Base-by-base conservation (phyloP, 2,797 vertebrate species). In the Gymnothorax reevesii region DNA sequence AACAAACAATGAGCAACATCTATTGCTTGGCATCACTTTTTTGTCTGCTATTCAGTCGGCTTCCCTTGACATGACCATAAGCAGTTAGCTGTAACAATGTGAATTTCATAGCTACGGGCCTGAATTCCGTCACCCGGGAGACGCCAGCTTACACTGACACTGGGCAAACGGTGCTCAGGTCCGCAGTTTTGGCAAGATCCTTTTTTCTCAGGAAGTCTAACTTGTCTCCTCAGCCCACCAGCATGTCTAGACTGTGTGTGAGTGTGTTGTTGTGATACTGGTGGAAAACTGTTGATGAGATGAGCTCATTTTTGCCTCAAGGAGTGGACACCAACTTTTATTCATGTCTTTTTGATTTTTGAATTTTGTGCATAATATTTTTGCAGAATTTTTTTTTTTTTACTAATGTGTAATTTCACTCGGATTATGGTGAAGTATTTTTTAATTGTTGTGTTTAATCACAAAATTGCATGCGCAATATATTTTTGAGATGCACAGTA, bases 1-100 rank as follows among this genome's bases (percentile, higher is more conserved):
- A 89, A 92, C 92, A 94, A 93, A 97, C 96, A 97, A 97, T 96
- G 96, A 95, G 92, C 95, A 94, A 97, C 95, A 97, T 96, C 94
- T 94, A 96, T 95, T 92, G 95, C 94, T 95, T 92, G 95, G 94
- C 93, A 91, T 94, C 93, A 91, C 92, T 92, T 94, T 94, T 94
- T 93, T 94, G 94, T 94, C 95, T 95, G 93, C 94, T 91, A 93
- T 96, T 97, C 95, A 96, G 92, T 12, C 93, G 94, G 91, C 94
- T 93, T 95, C 91, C 94, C 92, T 90, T 94, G 95, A 96, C 95
- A 93, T 94, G 88, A 93, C 95, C 94, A 93, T 93, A 94, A 95
- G 94, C 94, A 93, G 94, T 94, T 92, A 94, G 93, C 89, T 92
- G 93, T 93, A 96, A 96, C 95, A 95, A 96, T 96, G 95, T 95